Evolutionary conservation across 2,888 invertebrate genomes (phyloP).

Genomic region (Nudaria mundana): DNA sequence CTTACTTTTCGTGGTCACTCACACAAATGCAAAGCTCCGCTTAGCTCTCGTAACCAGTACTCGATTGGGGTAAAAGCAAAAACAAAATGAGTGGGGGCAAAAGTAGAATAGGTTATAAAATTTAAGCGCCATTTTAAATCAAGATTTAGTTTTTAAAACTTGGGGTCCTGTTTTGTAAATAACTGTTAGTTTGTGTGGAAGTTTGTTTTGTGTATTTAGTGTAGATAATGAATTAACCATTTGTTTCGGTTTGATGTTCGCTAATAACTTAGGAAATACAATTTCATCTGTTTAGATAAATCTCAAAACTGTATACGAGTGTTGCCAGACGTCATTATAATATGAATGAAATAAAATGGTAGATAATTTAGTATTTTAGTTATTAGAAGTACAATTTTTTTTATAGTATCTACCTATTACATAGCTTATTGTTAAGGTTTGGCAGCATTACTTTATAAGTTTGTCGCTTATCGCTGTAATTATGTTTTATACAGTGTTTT

Average conservation of each 20-base stretch:
- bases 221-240: constrained; percentile 25
- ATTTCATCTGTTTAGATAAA: constrained; percentile 28
- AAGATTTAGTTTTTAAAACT: too few species aligned
- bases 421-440: constrained; percentile 12
- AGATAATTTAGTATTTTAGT: constrained; percentile 8
- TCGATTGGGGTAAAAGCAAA: too few species aligned
- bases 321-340: constrained; percentile 14
- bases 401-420: neutral
- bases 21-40: too few species aligned
- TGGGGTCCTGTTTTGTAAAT: constrained; percentile 33
- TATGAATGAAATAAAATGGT: constrained; percentile 3
- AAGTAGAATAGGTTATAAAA: too few species aligned
- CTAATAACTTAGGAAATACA: constrained; percentile 33
- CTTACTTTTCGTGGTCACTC: too few species aligned
- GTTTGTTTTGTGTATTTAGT: constrained; percentile 31
- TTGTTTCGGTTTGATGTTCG: constrained; percentile 40
- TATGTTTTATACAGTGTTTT: constrained; percentile 26
- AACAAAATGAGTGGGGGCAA: too few species aligned
- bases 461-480: constrained; percentile 19
- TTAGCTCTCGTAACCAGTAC: too few species aligned
- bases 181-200: constrained; percentile 40
- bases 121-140: too few species aligned
- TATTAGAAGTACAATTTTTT: constrained; percentile 26
- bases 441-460: constrained; percentile 16
- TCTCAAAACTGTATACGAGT: constrained; percentile 30